Evolutionary conservation across 2,113 vertebrate genomes (phyloP).

Genomic region (Callionymus lyra): DNA sequence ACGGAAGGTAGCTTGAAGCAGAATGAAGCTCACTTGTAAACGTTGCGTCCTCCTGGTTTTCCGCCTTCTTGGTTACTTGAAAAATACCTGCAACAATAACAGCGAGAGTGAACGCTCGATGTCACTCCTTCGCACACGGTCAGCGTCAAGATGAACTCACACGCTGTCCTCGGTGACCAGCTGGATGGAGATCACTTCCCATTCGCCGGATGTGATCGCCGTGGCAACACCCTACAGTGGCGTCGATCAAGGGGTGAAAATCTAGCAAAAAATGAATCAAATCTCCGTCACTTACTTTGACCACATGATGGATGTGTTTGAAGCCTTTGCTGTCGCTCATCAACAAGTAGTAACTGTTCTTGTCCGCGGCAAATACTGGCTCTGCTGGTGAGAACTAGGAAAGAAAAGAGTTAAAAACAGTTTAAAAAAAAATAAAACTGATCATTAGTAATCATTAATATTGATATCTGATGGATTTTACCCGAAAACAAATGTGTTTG

Average conservation of each 20-base stretch:
- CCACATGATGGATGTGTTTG: conserved; percentile 85
- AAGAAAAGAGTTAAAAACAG: neutral
- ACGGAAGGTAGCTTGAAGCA: no score
- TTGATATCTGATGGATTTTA: no score
- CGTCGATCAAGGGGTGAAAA: neutral
- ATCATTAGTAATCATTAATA: no score
- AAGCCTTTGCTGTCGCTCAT: conserved; percentile 74
- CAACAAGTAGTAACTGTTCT: conserved; percentile 80
- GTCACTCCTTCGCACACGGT: neutral
- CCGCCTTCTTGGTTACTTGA: conserved; percentile 75
- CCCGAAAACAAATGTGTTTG: no score
- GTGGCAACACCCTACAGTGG: conserved; percentile 5
- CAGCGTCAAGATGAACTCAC: conserved; percentile 55
- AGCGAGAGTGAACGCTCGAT: neutral
- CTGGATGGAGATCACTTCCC: conserved; percentile 87
- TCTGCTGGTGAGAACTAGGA: conserved; percentile 80
- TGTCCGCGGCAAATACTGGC: conserved; percentile 76
- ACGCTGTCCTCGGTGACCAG: conserved; percentile 78
- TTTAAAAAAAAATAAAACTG: no score
- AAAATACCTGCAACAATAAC: conserved; percentile 74
- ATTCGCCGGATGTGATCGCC: conserved; percentile 77
- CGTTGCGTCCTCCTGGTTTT: conserved; percentile 82
- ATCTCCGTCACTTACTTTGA: conserved; percentile 17
- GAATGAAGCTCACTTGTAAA: conserved; percentile 75
- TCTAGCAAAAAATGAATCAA: neutral